These are phyloP conservation scores for Spodoptera littoralis DNA, from an alignment of 2,888 invertebrate genomes.

Conservation along the genomic window DNA sequence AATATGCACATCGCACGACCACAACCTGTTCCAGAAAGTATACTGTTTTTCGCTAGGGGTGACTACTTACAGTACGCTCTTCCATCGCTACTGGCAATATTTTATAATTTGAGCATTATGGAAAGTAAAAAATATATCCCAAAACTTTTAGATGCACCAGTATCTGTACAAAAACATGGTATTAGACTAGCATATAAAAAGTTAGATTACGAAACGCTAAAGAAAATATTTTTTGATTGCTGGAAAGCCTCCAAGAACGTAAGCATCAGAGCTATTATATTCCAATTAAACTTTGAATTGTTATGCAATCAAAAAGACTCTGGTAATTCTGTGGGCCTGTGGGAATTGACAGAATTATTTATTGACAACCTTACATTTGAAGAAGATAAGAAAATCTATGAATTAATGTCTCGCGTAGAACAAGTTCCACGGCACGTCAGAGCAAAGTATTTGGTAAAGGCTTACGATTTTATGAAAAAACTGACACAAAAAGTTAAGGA, in stretches of 20 bases:
- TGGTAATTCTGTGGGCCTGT: slow-evolving; percentile 59
- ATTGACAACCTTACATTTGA: slow-evolving; percentile 70
- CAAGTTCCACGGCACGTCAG: slow-evolving; percentile 64
- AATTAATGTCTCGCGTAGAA: slow-evolving; percentile 59
- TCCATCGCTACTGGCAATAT: slow-evolving; percentile 74
- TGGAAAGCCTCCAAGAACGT: slow-evolving; percentile 73
- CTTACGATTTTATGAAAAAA: slow-evolving; percentile 70
- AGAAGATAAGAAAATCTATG: slow-evolving; percentile 74
- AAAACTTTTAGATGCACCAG: slow-evolving; percentile 69
- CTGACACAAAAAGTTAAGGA: slow-evolving; percentile 49
- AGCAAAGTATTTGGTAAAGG: slow-evolving; percentile 68
- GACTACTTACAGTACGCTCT: slow-evolving; percentile 77
- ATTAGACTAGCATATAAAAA: slow-evolving; percentile 71
- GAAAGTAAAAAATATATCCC: slow-evolving; percentile 63
- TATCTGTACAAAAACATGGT: slow-evolving; percentile 79
- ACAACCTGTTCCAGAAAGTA: slow-evolving; percentile 67
- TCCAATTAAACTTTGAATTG: slow-evolving; percentile 67
- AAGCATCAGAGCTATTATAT: slow-evolving; percentile 74
- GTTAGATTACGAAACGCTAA: slow-evolving; percentile 63
- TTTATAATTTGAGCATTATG: slow-evolving; percentile 68
- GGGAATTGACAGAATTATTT: slow-evolving; percentile 70
- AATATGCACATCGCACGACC: slow-evolving; percentile 78
- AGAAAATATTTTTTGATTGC: slow-evolving; percentile 64
- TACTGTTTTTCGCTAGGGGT: slow-evolving; percentile 75
- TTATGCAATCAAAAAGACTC: slow-evolving; percentile 68